Base-by-base conservation (phyloP, 2,888 invertebrate species). In the Melieria omissa region DNA sequence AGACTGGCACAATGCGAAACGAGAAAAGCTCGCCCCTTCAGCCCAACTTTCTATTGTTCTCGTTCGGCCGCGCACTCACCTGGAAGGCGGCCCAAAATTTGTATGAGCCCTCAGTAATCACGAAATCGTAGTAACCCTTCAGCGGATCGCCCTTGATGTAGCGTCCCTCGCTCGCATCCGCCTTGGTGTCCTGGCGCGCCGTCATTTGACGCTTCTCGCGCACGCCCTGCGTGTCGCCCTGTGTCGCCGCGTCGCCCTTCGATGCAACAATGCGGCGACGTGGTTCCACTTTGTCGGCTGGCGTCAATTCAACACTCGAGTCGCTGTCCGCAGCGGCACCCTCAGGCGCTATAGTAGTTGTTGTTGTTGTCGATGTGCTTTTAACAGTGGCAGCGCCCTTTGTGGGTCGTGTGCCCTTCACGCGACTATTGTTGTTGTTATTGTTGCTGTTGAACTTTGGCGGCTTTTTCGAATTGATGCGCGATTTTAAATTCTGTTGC, bases 61-160 rank as follows among this genome's bases (percentile, higher is more conserved):
- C 29, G 29, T 3, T 29, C 29, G 29, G 29, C 29, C 29, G 29
- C 29, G 4, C 67, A 52, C 83, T 86, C 86, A 94, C 94, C 90
- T 95, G 95, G 85, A 95, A 95, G 8, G 89, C 93, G 49, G 95
- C 94, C 95, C 95, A 95, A 87, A 95, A 95, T 84, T 95, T 95
- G 87, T 94, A 95, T 16, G 94, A 95, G 3, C 94, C 94, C 84
- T 95, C 95, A 80, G 94, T 95, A 82, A 95, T 94, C 77, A 95
- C 89, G 87, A 95, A 95, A 86, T 95, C 95, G 83, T 95, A 95
- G 86, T 95, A 95, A 0, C 93, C 93, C 49, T 91, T 91, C 90
- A 93, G 93, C 65, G 93, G 93, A 84, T 94, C 93, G 45, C 87
- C 87, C 76, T 87, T 87, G 49, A 87, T 87, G 70, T 87, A 87